These are phyloP conservation scores for Drosophila nannoptera DNA, from an alignment of 1,140 invertebrate genomes.

Conservation along the genomic window DNA sequence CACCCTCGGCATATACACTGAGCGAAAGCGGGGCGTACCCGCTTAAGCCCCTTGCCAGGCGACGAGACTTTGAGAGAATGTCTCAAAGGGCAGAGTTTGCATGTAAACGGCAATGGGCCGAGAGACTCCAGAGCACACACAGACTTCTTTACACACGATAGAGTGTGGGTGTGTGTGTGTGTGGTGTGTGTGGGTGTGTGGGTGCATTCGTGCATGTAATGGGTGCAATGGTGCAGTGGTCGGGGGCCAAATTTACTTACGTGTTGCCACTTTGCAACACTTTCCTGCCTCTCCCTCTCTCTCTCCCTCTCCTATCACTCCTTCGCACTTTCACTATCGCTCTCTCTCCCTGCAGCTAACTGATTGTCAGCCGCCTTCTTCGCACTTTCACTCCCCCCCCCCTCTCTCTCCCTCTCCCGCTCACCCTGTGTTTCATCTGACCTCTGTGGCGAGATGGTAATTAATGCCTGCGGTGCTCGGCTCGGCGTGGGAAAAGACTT, in stretches of 20 bases:
- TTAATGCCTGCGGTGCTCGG: conserved; percentile 8
- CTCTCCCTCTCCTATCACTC: not conserved
- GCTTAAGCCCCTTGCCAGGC: not conserved
- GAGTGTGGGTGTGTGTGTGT: not conserved
- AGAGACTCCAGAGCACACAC: not conserved
- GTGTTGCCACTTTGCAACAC: conserved; percentile 34
- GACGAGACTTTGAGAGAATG: not conserved
- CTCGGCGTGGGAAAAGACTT: conserved; percentile 3
- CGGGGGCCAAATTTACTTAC: conserved; percentile 23
- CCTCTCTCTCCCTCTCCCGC: not conserved
- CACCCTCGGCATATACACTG: too few species aligned
- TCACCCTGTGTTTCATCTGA: not conserved
- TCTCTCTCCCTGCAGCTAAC: too few species aligned
- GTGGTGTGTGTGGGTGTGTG: not conserved
- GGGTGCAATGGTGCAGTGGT: not conserved
- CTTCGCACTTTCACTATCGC: too few species aligned
- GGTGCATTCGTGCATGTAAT: not conserved
- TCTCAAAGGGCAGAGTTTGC: not conserved
- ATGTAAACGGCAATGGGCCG: conserved; percentile 2
- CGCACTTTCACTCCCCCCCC: too few species aligned
- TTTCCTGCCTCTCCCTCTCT: not conserved
- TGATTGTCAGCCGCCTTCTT: not conserved
- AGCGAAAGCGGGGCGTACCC: not conserved
- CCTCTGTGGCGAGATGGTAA: conserved; percentile 3
- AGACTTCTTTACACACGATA: not conserved